Conservation (phyloP, 2,888 invertebrate genomes). For the Stenotaenia linearis region DNA sequence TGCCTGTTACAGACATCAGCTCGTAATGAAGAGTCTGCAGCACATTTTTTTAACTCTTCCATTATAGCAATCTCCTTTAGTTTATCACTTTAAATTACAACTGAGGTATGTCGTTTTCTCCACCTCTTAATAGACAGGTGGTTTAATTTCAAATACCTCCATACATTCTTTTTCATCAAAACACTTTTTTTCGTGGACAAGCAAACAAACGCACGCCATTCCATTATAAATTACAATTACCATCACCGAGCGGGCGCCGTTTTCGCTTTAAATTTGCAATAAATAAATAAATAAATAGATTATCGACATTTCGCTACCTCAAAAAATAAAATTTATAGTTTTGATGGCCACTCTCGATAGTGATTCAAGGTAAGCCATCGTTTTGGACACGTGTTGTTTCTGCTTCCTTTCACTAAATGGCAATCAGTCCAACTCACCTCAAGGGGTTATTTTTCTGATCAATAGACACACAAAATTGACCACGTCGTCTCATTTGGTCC, state of each 20-base stretch:
- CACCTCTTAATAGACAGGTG: not conserved
- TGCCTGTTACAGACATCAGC: slow-evolving; percentile 23
- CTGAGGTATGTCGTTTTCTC: not conserved
- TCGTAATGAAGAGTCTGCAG: slow-evolving; percentile 7
- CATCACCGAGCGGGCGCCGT: not conserved
- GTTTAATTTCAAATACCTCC: not conserved
- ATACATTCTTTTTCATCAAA: not conserved
- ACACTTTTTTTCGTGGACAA: not conserved
- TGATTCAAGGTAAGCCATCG: not conserved
- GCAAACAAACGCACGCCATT: not conserved
- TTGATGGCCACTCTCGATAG: not conserved
- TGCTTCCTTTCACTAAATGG: slow-evolving; percentile 18
- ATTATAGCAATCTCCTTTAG: slow-evolving; percentile 2
- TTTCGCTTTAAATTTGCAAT: not conserved
- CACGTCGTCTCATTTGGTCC: not conserved
- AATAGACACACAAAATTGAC: slow-evolving; percentile 4
- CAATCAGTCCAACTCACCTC: slow-evolving; percentile 5
- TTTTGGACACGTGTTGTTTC: not conserved
- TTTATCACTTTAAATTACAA: slow-evolving; percentile 2
- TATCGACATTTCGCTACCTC: not conserved
- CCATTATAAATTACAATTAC: not conserved
- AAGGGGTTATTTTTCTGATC: slow-evolving; percentile 3
- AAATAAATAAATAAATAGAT: not conserved
- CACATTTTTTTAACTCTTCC: not conserved
- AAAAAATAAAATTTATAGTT: not conserved